Evolutionary conservation across 2,113 vertebrate genomes (phyloP).

Genomic region (Dasyurus viverrinus): DNA sequence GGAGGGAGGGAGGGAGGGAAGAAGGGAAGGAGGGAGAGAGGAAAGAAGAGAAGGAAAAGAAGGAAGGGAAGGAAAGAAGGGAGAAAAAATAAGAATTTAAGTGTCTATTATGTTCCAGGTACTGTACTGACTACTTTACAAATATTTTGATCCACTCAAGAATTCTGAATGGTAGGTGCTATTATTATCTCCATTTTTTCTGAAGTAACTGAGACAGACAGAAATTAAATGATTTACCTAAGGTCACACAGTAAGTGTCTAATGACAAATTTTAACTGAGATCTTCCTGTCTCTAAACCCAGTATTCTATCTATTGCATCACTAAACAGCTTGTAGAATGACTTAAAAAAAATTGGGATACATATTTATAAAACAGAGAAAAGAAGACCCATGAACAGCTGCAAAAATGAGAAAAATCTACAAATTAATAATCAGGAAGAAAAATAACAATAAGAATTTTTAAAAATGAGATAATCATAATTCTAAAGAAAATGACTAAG

Average conservation of each 20-base stretch:
- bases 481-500: background rate
- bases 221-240: background rate
- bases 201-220: background rate
- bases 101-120: background rate
- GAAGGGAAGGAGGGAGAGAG: no score
- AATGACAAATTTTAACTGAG: background rate
- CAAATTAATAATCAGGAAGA: background rate
- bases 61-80: no score
- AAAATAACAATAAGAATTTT: background rate
- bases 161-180: no score
- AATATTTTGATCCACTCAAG: no score
- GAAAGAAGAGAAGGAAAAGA: no score
- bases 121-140: no score
- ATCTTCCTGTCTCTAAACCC: background rate
- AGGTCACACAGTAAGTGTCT: background rate
- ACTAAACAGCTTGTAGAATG: background rate
- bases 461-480: background rate
- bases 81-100: background rate
- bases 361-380: background rate
- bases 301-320: background rate
- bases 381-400: background rate
- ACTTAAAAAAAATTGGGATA: background rate
- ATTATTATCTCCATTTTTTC: background rate
- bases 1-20: no score
- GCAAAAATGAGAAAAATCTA: background rate